Percentiles rank a stretch among this genome's conserved stretches.
These are phyloP conservation scores for Sinella curviseta DNA, from an alignment of 1,140 invertebrate species.

Conservation along the genomic window DNA sequence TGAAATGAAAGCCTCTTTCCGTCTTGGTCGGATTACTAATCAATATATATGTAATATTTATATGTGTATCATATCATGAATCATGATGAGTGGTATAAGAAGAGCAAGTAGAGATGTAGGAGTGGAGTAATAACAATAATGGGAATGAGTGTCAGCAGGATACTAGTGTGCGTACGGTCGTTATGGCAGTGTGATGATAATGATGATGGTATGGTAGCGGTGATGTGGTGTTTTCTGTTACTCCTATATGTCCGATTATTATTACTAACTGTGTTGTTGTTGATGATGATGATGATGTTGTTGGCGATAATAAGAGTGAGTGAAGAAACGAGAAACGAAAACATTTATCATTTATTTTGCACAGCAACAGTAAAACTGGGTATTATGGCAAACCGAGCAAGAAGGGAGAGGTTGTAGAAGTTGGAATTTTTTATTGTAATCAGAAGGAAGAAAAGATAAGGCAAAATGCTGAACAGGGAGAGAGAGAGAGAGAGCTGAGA, in stretches of 20 bases:
- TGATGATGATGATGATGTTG: too few species aligned
- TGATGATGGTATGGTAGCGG: neutral
- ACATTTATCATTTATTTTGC: neutral
- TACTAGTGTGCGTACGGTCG: neutral
- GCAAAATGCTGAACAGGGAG: neutral
- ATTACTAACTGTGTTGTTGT: neutral
- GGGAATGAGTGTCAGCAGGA: neutral
- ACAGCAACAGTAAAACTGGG: neutral
- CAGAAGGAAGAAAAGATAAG: neutral
- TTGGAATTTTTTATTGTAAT: too few species aligned
- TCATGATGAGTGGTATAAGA: neutral
- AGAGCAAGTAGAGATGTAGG: neutral
- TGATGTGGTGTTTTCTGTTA: neutral
- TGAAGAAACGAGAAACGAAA: neutral
- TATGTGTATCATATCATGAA: neutral
- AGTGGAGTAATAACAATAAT: neutral
- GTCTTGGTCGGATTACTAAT: neutral
- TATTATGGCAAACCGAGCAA: neutral
- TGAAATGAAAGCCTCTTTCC: neutral
- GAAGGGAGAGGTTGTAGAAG: neutral
- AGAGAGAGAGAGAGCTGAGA: neutral
- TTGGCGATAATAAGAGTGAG: neutral
- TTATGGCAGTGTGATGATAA: neutral
- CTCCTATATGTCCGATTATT: neutral
- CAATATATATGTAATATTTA: neutral